Evolutionary conservation across 2,113 vertebrate genomes (phyloP), one percentile per base, ranked within the genome.

Genomic region (Sinocyclocheilus anophthalmus): DNA sequence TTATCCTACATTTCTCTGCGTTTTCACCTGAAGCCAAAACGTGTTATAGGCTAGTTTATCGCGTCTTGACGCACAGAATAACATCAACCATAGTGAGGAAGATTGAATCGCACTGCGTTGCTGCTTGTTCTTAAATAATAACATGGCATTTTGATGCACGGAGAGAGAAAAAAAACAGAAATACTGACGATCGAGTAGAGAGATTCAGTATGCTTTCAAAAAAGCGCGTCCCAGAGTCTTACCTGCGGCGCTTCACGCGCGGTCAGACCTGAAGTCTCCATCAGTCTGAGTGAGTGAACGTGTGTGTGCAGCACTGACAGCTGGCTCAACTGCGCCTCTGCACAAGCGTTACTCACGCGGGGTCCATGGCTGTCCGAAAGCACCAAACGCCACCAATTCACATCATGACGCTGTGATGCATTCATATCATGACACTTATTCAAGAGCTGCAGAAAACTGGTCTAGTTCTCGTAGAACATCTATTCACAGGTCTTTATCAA

Each of bases 271-370:
- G 18, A 82, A 70, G 63, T 55, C 81, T 82, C 81, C 45, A 82
- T 82, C 81, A 37, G 42, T 53, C 26, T 53, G 16, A 30, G 24
- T 55, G 75, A 37, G 84, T 33, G 61, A 45, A n/a, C 12, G 81
- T 13, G 63, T 13, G 6, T 45, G 37, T 30, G 39, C 5, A 11
- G 45, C 69, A 53, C 63, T 82, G 63, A 82, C 45, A 53, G 63
- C 42, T 33, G 59, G 45, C 65, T 82, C 11, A 1, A 82, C 80
- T 14, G 81, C 1, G 63, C 81, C 24, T 82, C 48, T 82, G 79
- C 81, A 50, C 81, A 10, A 65, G 39, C 42, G 24, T 82, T 82
- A 82, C 79, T 80, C 37, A 81, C 78, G 79, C 79, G 42, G 14
- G 59, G 37, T 26, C 59, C 59, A 18, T 39, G 78, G 22, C 37